phyloP scores from a whole-genome alignment of 2,888 invertebrate genomes.

The Netelia virgata region DNA sequence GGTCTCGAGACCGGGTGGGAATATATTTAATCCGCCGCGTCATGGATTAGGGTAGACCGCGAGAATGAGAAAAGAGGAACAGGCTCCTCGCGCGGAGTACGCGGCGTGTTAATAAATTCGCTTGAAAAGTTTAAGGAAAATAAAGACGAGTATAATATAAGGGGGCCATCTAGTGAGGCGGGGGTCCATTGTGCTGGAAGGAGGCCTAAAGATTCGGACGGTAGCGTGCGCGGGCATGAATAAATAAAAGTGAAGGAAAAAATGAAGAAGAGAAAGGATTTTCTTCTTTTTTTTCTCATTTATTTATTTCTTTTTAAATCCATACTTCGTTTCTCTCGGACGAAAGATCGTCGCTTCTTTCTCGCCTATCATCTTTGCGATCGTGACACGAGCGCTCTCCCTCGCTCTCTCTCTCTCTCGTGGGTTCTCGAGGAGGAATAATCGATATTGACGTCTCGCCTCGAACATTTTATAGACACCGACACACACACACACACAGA shows the following conservation, averaged over 20 bases:
- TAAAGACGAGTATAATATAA: slow-evolving; percentile 50
- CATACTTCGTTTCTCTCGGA: too few species aligned
- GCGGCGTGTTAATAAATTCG: slow-evolving; percentile 61
- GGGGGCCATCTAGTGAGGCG: slow-evolving; percentile 21
- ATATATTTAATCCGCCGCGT: slow-evolving; percentile 80
- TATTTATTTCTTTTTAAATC: not conserved
- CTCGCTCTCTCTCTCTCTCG: slow-evolving; percentile 7
- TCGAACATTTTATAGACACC: slow-evolving; percentile 15
- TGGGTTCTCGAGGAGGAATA: slow-evolving; percentile 57
- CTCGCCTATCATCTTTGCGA: too few species aligned
- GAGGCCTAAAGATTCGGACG: slow-evolving; percentile 20
- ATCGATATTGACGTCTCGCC: slow-evolving; percentile 62
- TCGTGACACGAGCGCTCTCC: not conserved
- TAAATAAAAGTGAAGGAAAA: not conserved
- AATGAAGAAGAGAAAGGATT: not conserved
- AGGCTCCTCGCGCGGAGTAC: slow-evolving; percentile 18
- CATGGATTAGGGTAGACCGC: slow-evolving; percentile 75
- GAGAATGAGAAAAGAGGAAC: slow-evolving; percentile 26
- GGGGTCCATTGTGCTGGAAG: slow-evolving; percentile 42
- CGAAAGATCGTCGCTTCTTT: too few species aligned
- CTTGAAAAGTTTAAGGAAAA: slow-evolving; percentile 53
- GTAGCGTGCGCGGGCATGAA: not conserved
- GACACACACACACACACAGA: too few species aligned
- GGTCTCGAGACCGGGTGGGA: slow-evolving; percentile 70
- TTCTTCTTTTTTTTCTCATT: too few species aligned